These are phyloP conservation scores for Sisor rabdophorus DNA, from an alignment of 2,113 vertebrate species.

Conservation along the genomic window DNA sequence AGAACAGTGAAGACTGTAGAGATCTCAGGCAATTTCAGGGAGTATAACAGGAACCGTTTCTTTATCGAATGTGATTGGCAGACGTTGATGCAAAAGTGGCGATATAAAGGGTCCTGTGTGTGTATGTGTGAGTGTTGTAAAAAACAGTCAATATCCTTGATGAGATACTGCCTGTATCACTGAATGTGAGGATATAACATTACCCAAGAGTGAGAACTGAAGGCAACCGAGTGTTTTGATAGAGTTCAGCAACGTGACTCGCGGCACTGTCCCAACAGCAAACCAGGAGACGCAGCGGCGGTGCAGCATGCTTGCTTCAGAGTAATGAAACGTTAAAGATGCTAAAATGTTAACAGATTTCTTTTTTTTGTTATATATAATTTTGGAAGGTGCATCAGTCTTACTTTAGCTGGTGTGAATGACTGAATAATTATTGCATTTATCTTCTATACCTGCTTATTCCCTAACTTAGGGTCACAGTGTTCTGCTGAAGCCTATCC, in stretches of 20 bases:
- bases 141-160: neutral
- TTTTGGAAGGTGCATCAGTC: neutral
- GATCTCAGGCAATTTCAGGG: slow-evolving; percentile 21
- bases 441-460: too few species aligned
- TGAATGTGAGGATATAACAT: too few species aligned
- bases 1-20: slow-evolving; percentile 9
- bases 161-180: neutral
- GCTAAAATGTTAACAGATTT: neutral
- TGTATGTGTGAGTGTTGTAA: slow-evolving; percentile 1
- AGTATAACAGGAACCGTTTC: slow-evolving; percentile 21
- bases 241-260: neutral
- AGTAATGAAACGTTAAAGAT: neutral
- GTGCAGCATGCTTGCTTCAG: neutral
- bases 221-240: neutral
- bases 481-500: too few species aligned
- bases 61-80: slow-evolving; percentile 17
- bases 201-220: too few species aligned
- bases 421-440: too few species aligned
- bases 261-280: neutral
- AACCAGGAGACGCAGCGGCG: neutral
- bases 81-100: slow-evolving; percentile 10
- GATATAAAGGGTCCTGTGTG: slow-evolving; percentile 11
- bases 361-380: neutral
- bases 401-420: slow-evolving; percentile 20
- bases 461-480: too few species aligned